Conservation (phyloP, 2,888 invertebrate species). For the Caenorhabditis wallacei region DNA sequence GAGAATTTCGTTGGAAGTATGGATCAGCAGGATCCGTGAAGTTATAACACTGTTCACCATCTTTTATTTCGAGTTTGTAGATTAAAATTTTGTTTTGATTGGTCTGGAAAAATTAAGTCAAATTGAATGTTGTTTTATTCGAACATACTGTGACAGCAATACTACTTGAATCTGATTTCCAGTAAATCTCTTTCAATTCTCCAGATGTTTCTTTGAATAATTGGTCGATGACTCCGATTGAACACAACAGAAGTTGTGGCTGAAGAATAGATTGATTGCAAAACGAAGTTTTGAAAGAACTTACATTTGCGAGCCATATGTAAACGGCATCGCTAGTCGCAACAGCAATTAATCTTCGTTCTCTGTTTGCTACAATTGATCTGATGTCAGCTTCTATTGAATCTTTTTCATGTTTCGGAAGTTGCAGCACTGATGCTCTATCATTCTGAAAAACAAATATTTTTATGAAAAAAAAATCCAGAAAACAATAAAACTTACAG, state of each 20-base stretch:
- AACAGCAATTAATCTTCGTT: constrained; percentile 76
- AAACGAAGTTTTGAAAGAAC: too few relatives aligned
- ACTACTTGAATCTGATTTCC: constrained; percentile 79
- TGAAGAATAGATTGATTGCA: constrained; percentile 57
- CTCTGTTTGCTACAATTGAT: constrained; percentile 79
- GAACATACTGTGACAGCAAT: constrained; percentile 78
- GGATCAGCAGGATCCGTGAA: constrained; percentile 71
- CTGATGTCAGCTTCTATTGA: constrained; percentile 31
- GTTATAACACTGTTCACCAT: constrained; percentile 75
- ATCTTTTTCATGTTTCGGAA: constrained; percentile 49
- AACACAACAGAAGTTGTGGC: constrained; percentile 79
- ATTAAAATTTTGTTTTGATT: constrained; percentile 77
- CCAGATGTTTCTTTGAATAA: constrained; percentile 43
- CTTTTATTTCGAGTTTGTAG: constrained; percentile 73
- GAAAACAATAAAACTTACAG: constrained; percentile 51
- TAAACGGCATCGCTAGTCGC: constrained; percentile 73
- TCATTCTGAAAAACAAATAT: constrained; percentile 48
- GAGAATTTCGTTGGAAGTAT: constrained; percentile 69
- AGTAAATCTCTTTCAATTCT: constrained; percentile 73
- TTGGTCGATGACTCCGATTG: constrained; percentile 66
- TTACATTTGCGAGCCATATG: constrained; percentile 80
- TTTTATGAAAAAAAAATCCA: too few relatives aligned
- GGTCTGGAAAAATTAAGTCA: constrained; percentile 73
- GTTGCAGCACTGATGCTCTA: constrained; percentile 44
- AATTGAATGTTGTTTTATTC: neutral